phyloP scores from a whole-genome alignment of 2,113 vertebrate genomes.

The Sinocyclocheilus maitianheensis region DNA sequence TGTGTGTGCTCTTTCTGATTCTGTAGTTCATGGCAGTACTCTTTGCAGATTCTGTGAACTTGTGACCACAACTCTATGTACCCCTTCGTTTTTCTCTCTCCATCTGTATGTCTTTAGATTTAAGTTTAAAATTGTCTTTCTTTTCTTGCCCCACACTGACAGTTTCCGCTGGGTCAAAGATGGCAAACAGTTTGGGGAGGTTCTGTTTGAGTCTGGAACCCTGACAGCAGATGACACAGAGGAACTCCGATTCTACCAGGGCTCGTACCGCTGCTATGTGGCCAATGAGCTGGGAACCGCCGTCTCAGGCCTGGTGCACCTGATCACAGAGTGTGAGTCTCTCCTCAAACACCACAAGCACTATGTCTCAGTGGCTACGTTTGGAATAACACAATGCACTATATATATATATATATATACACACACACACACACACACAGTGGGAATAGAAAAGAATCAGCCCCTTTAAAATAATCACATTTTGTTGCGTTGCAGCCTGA shows the following conservation, averaged over 20 bases:
- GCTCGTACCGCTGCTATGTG: slow-evolving; percentile 83
- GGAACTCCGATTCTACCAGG: slow-evolving; percentile 70
- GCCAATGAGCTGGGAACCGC: slow-evolving; percentile 83
- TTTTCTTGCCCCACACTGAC: background rate
- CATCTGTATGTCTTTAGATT: background rate
- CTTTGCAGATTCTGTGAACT: no score
- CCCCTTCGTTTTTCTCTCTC: background rate
- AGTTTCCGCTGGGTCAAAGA: slow-evolving; percentile 83
- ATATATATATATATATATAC: no score
- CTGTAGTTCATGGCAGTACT: background rate
- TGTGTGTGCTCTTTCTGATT: no score
- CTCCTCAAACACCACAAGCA: background rate
- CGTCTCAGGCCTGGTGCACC: slow-evolving; percentile 70
- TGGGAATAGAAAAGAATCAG: no score
- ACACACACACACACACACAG: no score
- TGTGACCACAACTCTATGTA: no score
- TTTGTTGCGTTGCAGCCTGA: no score
- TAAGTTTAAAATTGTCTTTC: background rate
- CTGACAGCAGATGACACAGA: slow-evolving; percentile 63
- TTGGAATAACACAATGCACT: background rate
- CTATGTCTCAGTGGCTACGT: background rate
- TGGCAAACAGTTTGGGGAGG: slow-evolving; percentile 59
- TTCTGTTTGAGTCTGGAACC: slow-evolving; percentile 58
- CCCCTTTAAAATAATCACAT: no score
- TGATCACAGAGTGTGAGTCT: slow-evolving; percentile 82